Conservation (phyloP, 2,797 vertebrate species). For the Rhincodon typus region DNA sequence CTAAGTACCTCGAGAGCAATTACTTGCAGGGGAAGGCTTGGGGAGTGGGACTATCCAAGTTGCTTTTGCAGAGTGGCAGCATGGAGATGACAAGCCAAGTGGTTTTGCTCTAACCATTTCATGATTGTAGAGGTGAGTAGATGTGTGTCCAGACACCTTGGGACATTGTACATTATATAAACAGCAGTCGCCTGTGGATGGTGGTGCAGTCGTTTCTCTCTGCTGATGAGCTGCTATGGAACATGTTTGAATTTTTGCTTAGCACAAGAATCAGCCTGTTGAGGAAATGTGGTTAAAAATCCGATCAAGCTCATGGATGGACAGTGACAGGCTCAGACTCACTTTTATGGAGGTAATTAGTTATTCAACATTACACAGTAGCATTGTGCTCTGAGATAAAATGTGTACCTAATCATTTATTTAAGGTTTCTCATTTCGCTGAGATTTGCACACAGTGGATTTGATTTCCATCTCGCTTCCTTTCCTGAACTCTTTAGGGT, state of each 20-base stretch:
- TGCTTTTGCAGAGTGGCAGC: not conserved
- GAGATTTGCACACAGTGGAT: not conserved
- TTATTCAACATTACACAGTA: not conserved
- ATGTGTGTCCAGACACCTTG: not conserved
- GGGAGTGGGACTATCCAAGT: no score
- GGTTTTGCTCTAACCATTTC: not conserved
- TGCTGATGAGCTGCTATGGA: not conserved
- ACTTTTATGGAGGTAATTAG: not conserved
- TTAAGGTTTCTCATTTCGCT: not conserved
- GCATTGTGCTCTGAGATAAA: not conserved
- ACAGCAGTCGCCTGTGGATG: not conserved
- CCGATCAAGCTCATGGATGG: not conserved
- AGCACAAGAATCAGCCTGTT: not conserved
- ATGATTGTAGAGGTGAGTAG: not conserved
- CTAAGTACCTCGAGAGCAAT: not conserved
- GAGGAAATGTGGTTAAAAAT: not conserved
- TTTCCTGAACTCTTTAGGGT: not conserved
- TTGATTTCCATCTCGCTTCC: slow-evolving; percentile 4
- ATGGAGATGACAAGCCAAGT: not conserved
- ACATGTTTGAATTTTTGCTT: not conserved
- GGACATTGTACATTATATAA: not conserved
- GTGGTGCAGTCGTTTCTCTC: not conserved
- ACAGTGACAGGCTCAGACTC: not conserved
- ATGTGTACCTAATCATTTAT: not conserved
- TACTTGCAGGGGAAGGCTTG: no score